A percentile compares a stretch with the other conserved stretches of the same genome.
Evolutionary conservation across 2,113 vertebrate species (phyloP).

Genomic region (Trichechus manatus): DNA sequence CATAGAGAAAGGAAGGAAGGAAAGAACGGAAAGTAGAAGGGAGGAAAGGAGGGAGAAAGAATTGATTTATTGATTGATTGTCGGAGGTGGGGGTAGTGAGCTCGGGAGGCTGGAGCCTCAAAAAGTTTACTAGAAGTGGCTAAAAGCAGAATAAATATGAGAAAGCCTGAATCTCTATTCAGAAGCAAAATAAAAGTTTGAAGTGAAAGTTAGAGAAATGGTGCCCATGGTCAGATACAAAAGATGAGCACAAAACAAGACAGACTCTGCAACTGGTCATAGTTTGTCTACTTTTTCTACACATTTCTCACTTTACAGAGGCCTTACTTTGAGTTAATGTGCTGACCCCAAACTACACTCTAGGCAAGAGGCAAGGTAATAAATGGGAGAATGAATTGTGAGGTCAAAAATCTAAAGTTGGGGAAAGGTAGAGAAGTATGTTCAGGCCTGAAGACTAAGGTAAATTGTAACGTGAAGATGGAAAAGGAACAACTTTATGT

Average conservation of each 20-base stretch:
- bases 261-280: neutral
- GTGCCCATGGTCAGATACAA: neutral
- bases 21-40: neutral
- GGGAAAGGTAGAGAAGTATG: constrained; percentile 34
- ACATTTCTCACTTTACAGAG: neutral
- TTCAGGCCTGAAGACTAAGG: constrained; percentile 48
- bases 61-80: neutral
- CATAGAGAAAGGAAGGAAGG: neutral
- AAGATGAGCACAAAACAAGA: constrained; percentile 6
- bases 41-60: neutral
- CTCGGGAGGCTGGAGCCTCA: neutral
- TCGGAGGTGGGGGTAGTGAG: neutral
- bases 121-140: neutral
- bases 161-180: neutral
- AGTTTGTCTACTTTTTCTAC: neutral
- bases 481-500: neutral
- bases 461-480: constrained; percentile 39
- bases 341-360: neutral
- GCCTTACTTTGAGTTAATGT: neutral
- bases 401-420: constrained; percentile 35
- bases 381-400: neutral
- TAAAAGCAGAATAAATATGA: neutral
- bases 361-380: neutral
- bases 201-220: constrained; percentile 54
- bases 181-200: constrained; percentile 26